phyloP scores from a whole-genome alignment of 2,888 invertebrate species.

The Rhagium mordax region DNA sequence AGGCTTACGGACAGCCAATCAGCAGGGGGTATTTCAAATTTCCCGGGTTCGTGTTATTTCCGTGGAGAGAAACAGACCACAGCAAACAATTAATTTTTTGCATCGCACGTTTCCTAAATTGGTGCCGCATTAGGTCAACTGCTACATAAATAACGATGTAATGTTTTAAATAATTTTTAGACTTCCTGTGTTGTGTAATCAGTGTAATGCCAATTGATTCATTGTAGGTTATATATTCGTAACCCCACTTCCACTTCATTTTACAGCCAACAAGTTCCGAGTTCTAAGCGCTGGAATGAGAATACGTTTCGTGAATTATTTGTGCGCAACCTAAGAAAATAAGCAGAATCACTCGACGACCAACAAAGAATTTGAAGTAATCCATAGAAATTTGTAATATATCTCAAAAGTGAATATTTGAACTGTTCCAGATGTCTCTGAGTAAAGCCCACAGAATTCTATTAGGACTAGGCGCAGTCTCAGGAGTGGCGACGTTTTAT shows the following conservation, averaged over 20 bases:
- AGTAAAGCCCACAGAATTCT: constrained; percentile 75
- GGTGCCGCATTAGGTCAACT: background rate
- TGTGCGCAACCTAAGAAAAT: background rate
- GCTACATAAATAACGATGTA: background rate
- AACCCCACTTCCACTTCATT: no score
- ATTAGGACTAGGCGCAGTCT: constrained; percentile 77
- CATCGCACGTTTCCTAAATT: no score
- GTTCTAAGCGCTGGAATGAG: background rate
- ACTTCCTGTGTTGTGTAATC: no score
- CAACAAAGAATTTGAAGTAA: no score
- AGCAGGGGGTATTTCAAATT: no score
- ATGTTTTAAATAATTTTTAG: background rate
- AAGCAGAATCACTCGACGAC: no score
- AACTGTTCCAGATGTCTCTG: constrained; percentile 70
- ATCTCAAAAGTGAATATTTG: background rate
- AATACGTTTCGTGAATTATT: background rate
- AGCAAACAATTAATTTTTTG: no score
- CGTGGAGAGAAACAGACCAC: no score
- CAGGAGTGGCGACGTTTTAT: constrained; percentile 78
- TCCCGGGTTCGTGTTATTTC: no score
- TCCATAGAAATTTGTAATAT: no score
- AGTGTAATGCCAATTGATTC: background rate
- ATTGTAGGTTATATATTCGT: background rate
- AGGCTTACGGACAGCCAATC: no score
- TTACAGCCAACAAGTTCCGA: background rate